phyloP scores from a whole-genome alignment of 2,888 invertebrate species.

The Coenonympha glycerion region DNA sequence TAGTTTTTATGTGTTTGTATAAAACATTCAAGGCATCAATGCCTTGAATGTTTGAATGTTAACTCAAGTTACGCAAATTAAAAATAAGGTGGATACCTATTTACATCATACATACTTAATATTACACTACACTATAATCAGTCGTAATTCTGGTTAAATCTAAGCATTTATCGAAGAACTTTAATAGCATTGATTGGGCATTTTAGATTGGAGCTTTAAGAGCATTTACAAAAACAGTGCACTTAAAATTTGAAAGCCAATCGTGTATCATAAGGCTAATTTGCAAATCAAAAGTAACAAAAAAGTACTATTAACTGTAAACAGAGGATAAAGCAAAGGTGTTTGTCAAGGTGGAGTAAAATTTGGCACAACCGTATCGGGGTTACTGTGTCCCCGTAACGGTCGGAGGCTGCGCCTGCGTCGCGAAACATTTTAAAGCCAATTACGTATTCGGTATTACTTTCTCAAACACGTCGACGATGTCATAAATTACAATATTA shows the following conservation, averaged over 20 bases:
- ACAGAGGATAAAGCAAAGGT: conserved; percentile 23
- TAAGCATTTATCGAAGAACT: too few relatives aligned
- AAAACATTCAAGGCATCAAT: too few relatives aligned
- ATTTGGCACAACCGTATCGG: conserved; percentile 50
- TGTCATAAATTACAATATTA: neutral
- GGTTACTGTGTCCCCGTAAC: conserved; percentile 66
- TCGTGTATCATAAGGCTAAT: neutral
- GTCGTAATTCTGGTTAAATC: too few relatives aligned
- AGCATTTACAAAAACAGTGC: too few relatives aligned
- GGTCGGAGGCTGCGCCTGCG: conserved; percentile 51
- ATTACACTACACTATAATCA: too few relatives aligned
- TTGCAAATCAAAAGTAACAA: neutral
- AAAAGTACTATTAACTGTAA: conserved; percentile 16
- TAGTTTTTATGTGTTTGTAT: neutral
- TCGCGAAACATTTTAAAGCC: conserved; percentile 3
- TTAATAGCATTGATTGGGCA: too few relatives aligned
- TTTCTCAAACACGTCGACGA: neutral
- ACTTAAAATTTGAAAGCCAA: too few relatives aligned
- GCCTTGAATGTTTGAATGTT: too few relatives aligned
- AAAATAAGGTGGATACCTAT: too few relatives aligned
- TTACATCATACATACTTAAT: too few relatives aligned
- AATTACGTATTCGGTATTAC: neutral
- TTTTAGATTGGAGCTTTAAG: too few relatives aligned
- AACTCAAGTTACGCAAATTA: too few relatives aligned
- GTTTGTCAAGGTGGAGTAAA: conserved; percentile 23